phyloP scores from a whole-genome alignment of 2,797 vertebrate genomes.

The Danio choprae region DNA sequence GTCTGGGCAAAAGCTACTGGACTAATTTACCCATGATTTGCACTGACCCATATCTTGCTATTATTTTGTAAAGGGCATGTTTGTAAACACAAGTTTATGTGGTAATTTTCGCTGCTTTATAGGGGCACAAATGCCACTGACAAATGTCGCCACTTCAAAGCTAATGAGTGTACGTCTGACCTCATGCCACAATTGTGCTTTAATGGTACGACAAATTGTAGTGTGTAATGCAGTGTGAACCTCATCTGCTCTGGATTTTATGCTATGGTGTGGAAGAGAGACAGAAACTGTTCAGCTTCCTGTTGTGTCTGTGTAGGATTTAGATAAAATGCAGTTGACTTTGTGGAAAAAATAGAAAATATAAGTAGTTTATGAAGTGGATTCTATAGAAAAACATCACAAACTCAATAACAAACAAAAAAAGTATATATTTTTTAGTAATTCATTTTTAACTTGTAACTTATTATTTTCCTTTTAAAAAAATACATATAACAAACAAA shows the following conservation, averaged over 20 bases:
- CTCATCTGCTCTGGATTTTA: constrained; percentile 6
- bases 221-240: constrained; percentile 14
- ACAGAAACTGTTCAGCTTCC: constrained; percentile 12
- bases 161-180: neutral
- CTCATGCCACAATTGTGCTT: neutral
- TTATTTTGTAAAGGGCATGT: constrained; percentile 11
- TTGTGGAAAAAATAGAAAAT: constrained; percentile 11
- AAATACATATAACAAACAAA: no score
- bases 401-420: neutral
- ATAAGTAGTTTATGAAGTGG: neutral
- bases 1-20: constrained; percentile 4
- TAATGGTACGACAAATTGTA: neutral
- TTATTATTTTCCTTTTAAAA: no score
- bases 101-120: constrained; percentile 17
- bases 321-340: neutral
- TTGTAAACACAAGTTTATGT: neutral
- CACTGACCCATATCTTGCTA: neutral
- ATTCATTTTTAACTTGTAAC: no score
- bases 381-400: neutral
- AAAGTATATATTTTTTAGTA: no score
- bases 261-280: neutral
- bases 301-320: constrained; percentile 29
- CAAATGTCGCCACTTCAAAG: constrained; percentile 22
- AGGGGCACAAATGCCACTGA: constrained; percentile 8
- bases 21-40: constrained; percentile 17